Percentiles rank a stretch among this genome's conserved stretches.
phyloP scores from a whole-genome alignment of 1,140 invertebrate genomes.

The Leptopilina clavipes region DNA sequence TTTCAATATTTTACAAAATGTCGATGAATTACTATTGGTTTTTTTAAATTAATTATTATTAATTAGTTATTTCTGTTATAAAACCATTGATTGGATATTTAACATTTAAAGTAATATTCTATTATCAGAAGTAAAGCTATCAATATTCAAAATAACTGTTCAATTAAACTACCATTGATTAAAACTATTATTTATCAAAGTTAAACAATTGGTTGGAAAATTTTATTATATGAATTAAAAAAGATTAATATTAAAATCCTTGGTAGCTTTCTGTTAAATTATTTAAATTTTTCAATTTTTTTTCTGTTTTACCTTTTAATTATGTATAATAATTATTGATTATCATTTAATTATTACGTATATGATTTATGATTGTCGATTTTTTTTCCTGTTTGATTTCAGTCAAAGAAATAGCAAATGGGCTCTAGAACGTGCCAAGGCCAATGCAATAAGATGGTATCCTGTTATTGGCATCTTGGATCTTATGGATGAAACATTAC shows the following conservation, averaged over 20 bases:
- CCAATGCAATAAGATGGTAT: constrained; percentile 80
- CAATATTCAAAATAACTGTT: too few species aligned
- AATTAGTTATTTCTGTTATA: too few species aligned
- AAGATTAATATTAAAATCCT: neutral
- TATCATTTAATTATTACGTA: neutral
- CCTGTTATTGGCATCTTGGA: constrained; percentile 81
- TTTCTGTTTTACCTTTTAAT: neutral
- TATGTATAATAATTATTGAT: neutral
- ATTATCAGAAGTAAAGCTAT: too few species aligned
- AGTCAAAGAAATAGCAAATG: constrained; percentile 79
- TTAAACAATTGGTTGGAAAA: too few species aligned
- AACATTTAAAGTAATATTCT: too few species aligned
- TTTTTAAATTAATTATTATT: too few species aligned
- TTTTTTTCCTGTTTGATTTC: constrained; percentile 43
- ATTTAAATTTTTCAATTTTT: neutral
- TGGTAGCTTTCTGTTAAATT: neutral
- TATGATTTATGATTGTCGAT: neutral
- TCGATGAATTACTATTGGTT: too few species aligned
- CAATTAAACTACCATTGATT: too few species aligned
- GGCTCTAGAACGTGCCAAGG: constrained; percentile 79
- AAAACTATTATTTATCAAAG: too few species aligned
- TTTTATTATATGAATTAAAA: neutral
- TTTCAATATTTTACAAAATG: too few species aligned
- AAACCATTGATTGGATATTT: too few species aligned
- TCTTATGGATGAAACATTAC: constrained; percentile 78